Conservation (phyloP, 2,888 invertebrate species). For the Laothoe populi region DNA sequence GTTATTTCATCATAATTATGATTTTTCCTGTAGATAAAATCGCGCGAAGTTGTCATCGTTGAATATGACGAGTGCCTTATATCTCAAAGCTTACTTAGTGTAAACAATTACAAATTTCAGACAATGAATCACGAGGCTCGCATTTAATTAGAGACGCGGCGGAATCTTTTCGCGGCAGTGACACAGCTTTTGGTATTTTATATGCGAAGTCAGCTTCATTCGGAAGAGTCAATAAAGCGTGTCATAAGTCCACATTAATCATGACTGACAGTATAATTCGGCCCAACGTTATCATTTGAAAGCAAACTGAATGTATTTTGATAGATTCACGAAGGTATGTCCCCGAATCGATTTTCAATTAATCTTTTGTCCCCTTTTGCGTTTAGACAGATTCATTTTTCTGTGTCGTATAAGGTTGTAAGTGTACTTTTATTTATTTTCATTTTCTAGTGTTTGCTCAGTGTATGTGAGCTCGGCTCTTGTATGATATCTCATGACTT, state of each 20-base stretch:
- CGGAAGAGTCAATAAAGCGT: slow-evolving; percentile 67
- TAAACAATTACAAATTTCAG: slow-evolving; percentile 24
- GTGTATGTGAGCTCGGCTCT: slow-evolving; percentile 33
- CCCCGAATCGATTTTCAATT: slow-evolving; percentile 79
- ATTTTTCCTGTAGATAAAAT: background rate
- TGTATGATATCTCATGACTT: slow-evolving; percentile 40
- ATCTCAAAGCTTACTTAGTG: slow-evolving; percentile 9
- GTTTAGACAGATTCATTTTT: slow-evolving; percentile 71
- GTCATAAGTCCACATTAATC: slow-evolving; percentile 77
- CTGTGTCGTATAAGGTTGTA: slow-evolving; percentile 56
- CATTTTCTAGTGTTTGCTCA: slow-evolving; percentile 61
- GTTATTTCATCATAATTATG: background rate
- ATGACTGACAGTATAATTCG: slow-evolving; percentile 74
- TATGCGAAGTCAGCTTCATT: slow-evolving; percentile 57
- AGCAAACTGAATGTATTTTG: slow-evolving; percentile 75
- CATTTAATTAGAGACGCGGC: slow-evolving; percentile 46
- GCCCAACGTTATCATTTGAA: slow-evolving; percentile 69
- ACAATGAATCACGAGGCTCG: slow-evolving; percentile 45
- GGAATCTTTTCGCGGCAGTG: slow-evolving; percentile 47
- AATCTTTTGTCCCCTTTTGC: slow-evolving; percentile 77
- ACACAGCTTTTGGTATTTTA: slow-evolving; percentile 52
- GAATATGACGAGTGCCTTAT: slow-evolving; percentile 9
- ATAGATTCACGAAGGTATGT: slow-evolving; percentile 76
- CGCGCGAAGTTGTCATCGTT: background rate
- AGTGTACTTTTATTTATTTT: slow-evolving; percentile 61